These are phyloP conservation scores for Labia minor DNA, from an alignment of 2,888 invertebrate genomes.

Conservation along the genomic window DNA sequence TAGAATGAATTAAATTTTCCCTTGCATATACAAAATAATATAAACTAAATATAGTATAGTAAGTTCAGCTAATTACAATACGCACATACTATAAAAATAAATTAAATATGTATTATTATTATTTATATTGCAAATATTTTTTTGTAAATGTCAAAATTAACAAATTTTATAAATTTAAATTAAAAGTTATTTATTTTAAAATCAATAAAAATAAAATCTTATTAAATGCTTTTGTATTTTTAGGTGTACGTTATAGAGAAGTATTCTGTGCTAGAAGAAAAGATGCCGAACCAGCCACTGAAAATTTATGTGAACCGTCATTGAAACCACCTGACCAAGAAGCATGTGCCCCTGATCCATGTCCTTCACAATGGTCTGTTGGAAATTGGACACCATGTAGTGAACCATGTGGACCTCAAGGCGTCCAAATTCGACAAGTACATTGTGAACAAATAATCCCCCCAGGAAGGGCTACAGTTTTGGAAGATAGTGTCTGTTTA, in stretches of 20 bases:
- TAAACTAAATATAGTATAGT: conserved; percentile 14
- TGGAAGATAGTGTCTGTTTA: conserved; percentile 64
- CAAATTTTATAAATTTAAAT: too few relatives aligned
- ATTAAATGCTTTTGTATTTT: too few relatives aligned
- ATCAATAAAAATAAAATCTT: too few relatives aligned
- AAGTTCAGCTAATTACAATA: too few relatives aligned
- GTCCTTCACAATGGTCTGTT: conserved; percentile 69
- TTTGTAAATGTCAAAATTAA: too few relatives aligned
- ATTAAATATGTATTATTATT: too few relatives aligned
- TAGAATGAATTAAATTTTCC: not conserved
- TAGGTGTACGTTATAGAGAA: conserved; percentile 62
- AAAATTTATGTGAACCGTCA: conserved; percentile 64
- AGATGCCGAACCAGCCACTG: conserved; percentile 58
- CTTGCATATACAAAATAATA: too few relatives aligned
- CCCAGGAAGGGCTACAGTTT: conserved; percentile 58
- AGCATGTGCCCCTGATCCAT: conserved; percentile 62
- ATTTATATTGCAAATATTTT: too few relatives aligned
- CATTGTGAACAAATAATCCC: conserved; percentile 70
- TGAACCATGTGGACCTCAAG: conserved; percentile 67
- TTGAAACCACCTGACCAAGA: conserved; percentile 60
- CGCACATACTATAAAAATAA: too few relatives aligned
- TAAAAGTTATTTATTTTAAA: too few relatives aligned
- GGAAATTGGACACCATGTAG: conserved; percentile 74
- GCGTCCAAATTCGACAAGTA: conserved; percentile 56
- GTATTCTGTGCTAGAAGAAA: conserved; percentile 71